These are phyloP conservation scores for Marmota flaviventris DNA, from an alignment of 2,113 vertebrate species.

Conservation along the genomic window DNA sequence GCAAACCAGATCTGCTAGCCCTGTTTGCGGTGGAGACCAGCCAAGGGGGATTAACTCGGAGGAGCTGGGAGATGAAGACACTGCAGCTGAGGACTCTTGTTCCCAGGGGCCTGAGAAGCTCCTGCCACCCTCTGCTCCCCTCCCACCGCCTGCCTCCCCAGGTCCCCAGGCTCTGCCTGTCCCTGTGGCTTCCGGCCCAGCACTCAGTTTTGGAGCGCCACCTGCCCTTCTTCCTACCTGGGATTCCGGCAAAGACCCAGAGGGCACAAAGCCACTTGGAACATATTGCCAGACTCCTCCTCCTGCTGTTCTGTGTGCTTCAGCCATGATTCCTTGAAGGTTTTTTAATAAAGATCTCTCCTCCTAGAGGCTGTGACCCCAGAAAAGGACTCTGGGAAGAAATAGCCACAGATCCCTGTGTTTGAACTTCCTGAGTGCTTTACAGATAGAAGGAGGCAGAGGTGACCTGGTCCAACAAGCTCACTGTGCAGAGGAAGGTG, in stretches of 20 bases:
- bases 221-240: background rate
- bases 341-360: background rate
- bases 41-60: constrained; percentile 15
- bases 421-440: background rate
- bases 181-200: background rate
- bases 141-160: rapidly evolving
- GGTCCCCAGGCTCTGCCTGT: background rate
- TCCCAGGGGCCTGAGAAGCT: background rate
- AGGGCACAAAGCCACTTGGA: background rate
- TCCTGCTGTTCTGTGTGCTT: too few species aligned
- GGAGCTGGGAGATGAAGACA: background rate
- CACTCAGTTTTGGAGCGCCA: background rate
- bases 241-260: background rate
- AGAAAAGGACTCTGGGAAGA: background rate
- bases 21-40: background rate
- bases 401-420: rapidly evolving
- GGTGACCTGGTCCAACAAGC: too few species aligned
- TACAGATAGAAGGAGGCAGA: background rate
- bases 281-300: background rate
- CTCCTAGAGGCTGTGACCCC: background rate
- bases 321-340: background rate
- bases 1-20: constrained; percentile 45
- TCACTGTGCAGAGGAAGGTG: background rate
- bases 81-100: too few species aligned
- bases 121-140: background rate